Conservation (phyloP, 2,888 invertebrate species). For the Neoitamus cyanurus region DNA sequence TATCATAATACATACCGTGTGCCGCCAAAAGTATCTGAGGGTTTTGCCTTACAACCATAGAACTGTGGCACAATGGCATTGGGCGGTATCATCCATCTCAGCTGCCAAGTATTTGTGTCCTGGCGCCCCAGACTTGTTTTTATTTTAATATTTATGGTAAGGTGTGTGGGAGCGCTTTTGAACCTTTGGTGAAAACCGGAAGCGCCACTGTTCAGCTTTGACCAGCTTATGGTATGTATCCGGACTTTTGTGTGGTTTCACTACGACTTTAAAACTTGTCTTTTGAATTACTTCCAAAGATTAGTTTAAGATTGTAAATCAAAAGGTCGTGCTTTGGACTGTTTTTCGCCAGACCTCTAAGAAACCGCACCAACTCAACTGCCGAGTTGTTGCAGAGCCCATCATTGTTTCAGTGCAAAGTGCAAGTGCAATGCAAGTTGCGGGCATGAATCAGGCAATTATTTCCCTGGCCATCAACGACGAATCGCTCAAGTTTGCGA, state of each 20-base stretch:
- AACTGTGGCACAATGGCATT: not conserved
- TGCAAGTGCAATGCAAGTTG: not conserved
- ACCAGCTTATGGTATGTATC: not conserved
- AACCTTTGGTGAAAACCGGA: not conserved
- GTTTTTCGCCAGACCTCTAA: too few relatives aligned
- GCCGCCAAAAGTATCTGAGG: not conserved
- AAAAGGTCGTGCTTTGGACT: too few relatives aligned
- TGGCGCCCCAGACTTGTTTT: not conserved
- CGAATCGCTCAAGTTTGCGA: not conserved
- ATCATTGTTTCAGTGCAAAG: not conserved
- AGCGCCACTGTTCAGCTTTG: not conserved
- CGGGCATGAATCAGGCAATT: not conserved
- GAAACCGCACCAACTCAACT: too few relatives aligned
- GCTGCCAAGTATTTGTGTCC: not conserved
- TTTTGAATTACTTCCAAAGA: too few relatives aligned
- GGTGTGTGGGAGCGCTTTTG: not conserved
- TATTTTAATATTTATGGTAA: not conserved
- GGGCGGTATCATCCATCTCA: not conserved
- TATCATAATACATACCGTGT: not conserved
- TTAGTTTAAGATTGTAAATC: too few relatives aligned
- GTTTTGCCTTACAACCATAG: not conserved
- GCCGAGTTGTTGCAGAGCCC: too few relatives aligned
- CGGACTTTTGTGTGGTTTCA: not conserved
- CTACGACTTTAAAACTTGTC: too few relatives aligned
- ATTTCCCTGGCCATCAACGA: not conserved